Evolutionary conservation across 2,797 vertebrate genomes (phyloP).

Genomic region (Sebastes nivosus): DNA sequence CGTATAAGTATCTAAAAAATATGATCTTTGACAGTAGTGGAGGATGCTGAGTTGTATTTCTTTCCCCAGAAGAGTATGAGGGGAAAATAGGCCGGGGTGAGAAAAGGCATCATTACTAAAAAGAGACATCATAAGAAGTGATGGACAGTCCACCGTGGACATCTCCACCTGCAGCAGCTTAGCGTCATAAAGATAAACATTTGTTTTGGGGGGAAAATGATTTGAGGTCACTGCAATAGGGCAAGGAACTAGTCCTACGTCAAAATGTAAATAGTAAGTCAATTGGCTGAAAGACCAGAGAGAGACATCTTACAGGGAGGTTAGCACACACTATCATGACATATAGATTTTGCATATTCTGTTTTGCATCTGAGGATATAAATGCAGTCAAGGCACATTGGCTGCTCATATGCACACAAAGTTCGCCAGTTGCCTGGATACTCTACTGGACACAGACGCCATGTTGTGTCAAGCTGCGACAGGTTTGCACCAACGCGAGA

Average conservation of each 20-base stretch:
- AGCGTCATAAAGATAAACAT: not conserved
- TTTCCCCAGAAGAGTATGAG: not conserved
- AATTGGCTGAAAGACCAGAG: not conserved
- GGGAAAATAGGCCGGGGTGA: not conserved
- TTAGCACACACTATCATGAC: conserved; percentile 9
- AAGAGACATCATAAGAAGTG: conserved; percentile 23
- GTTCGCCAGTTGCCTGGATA: not conserved
- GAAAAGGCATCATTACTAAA: not conserved
- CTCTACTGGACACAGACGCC: conserved; percentile 1
- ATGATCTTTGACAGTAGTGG: not conserved
- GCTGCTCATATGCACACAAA: conserved; percentile 42
- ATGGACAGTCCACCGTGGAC: not conserved
- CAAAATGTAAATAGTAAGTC: conserved; percentile 2
- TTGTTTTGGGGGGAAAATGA: not conserved
- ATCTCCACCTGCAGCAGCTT: conserved; percentile 1
- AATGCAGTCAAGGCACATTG: conserved; percentile 76
- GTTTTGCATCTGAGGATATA: conserved; percentile 50
- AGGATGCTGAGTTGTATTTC: not conserved
- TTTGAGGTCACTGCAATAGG: not conserved
- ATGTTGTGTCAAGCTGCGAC: conserved; percentile 1
- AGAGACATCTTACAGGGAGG: not conserved
- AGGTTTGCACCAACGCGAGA: not conserved
- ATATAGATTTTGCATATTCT: conserved; percentile 67
- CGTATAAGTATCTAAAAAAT: not conserved
- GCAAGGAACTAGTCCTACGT: not conserved